Base-by-base conservation (phyloP, 35 echinoderm and acorn worm genomes). In the Lytechinus variegatus region DNA sequence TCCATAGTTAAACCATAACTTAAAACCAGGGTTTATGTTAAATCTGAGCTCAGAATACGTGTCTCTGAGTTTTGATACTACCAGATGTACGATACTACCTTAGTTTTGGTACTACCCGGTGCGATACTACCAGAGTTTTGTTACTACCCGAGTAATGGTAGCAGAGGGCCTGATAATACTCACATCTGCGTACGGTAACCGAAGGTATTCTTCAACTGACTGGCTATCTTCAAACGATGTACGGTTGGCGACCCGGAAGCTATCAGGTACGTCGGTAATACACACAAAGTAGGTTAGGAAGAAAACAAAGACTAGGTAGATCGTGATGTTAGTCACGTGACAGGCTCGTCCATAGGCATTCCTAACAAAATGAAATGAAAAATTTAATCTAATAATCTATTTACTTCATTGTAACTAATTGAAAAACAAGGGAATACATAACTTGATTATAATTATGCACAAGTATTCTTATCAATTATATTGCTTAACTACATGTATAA, bases 201-300 rank as follows among this genome's bases (percentile, higher is more conserved):
- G 95, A 51, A 95, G 53, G 52, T 95, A 87, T 28, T 54, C n/a
- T 52, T 54, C 87, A 21, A 89, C 33, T 33, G 9, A 5, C 0
- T 4, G 12, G 16, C 66, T 19, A 7, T 79, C 3, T 7, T 3
- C 66, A 16, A 79, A 79, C 12, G 52, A 58, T 28, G 87, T 52
- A 27, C 66, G 61, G 54, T 60, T 86, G 10, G 52, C 28, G 28
- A 44, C 52, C 71, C 27, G 53, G 28, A 86, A 52, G 27, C 28
- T 86, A 27, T 86, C 60, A 16, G 60, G 88, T 52, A 93, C 57
- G 24, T 96, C 94, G 54, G 94, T 95, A 56, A 92, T 52, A 89
- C 96, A 96, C 19, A 97, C 94, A 79, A 99, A 96, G 56, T 79
- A 96, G 4, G 98, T 99, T 27, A 99, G 66, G 53, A 99, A 96